phyloP scores from a whole-genome alignment of 2,113 vertebrate genomes.

The Crocuta crocuta region DNA sequence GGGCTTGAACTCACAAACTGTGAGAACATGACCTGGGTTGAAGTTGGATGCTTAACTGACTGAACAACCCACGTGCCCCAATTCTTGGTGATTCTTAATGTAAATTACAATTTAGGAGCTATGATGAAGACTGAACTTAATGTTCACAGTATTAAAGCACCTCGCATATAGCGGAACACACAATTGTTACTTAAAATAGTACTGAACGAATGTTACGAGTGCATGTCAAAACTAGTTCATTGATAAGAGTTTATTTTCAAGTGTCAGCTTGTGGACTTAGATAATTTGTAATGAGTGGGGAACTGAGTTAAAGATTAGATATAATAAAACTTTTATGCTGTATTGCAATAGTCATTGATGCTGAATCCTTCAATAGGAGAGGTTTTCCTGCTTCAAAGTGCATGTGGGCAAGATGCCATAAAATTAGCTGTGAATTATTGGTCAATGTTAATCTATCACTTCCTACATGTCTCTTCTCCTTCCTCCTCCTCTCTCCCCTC shows the following conservation, averaged over 20 bases:
- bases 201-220: background rate
- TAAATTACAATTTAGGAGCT: background rate
- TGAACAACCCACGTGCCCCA: too few species aligned
- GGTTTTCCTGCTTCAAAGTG: background rate
- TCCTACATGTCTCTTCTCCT: background rate
- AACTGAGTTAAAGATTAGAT: background rate
- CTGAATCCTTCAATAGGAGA: background rate
- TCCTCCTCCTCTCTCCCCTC: accelerated
- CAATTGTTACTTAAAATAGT: background rate
- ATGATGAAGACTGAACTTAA: background rate
- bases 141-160: background rate
- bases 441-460: background rate
- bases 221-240: background rate
- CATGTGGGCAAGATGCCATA: background rate
- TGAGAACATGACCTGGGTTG: too few species aligned
- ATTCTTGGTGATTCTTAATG: background rate
- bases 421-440: background rate
- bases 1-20: too few species aligned
- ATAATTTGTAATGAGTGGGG: background rate
- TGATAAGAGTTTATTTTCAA: background rate
- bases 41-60: too few species aligned
- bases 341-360: background rate
- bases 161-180: background rate
- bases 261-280: background rate
- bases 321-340: background rate